Evolutionary conservation across 2,797 vertebrate genomes (phyloP).

Genomic region (Amphiprion clarkii): DNA sequence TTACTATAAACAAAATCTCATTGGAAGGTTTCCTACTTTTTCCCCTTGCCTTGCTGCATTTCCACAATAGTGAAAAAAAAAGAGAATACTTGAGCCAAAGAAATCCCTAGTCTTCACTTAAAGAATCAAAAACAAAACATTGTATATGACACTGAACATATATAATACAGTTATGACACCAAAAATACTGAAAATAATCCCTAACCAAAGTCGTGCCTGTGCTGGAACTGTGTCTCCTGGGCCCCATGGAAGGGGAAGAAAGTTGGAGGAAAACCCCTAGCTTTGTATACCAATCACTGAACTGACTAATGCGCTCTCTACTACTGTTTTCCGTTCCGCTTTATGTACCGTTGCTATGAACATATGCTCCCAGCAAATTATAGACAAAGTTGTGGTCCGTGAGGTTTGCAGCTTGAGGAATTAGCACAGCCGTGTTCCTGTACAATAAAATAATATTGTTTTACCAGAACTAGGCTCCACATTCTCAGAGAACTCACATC

Average conservation of each 20-base stretch:
- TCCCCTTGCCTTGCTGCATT: constrained; percentile 5
- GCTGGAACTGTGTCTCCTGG: constrained; percentile 70
- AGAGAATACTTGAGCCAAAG: constrained; percentile 9
- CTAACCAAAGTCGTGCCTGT: constrained; percentile 44
- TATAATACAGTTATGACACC: constrained; percentile 63
- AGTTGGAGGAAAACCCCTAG: constrained; percentile 78
- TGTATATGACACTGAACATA: constrained; percentile 22
- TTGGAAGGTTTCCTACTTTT: constrained; percentile 10
- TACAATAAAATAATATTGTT: constrained; percentile 87
- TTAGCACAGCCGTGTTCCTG: constrained; percentile 84
- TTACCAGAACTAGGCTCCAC: constrained; percentile 82
- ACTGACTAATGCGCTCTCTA: constrained; percentile 83
- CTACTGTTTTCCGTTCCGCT: constrained; percentile 87
- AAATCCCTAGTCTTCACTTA: constrained; percentile 9
- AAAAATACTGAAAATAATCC: constrained; percentile 63
- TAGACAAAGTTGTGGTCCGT: constrained; percentile 85
- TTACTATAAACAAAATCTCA: constrained; percentile 14
- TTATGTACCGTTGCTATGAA: constrained; percentile 88
- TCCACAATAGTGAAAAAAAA: constrained; percentile 13
- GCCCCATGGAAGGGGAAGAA: constrained; percentile 75
- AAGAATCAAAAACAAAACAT: constrained; percentile 18
- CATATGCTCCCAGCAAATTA: constrained; percentile 86
- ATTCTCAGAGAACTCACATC: constrained; percentile 71
- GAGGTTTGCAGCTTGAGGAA: constrained; percentile 86
- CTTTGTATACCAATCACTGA: constrained; percentile 82